Percentiles rank a stretch among this genome's conserved stretches.
Evolutionary conservation across 2,797 vertebrate species (phyloP).

Genomic region (Parauchenoglanis punctatus): DNA sequence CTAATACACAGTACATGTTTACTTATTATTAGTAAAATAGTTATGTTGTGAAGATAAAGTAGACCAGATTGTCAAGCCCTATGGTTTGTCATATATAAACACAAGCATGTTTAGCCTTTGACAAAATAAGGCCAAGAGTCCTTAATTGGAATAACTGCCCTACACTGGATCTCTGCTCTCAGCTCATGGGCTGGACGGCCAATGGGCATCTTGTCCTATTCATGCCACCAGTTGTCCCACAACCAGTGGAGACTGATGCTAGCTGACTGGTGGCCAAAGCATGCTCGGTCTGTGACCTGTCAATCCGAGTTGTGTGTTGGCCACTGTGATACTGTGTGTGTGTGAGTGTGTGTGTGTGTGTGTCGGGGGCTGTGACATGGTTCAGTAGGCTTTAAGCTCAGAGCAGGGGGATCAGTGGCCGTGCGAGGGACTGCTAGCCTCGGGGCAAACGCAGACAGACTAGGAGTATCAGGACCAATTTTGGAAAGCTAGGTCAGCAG

Average conservation of each 20-base stretch:
- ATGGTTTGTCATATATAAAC: not conserved
- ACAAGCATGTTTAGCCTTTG: constrained; percentile 9
- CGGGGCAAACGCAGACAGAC: constrained; percentile 86
- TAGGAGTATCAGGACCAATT: constrained; percentile 93
- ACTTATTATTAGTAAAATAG: not conserved
- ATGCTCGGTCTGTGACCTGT: constrained; percentile 81
- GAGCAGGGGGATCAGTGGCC: constrained; percentile 68
- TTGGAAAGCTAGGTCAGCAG: constrained; percentile 82
- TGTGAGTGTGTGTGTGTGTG: constrained; percentile 58
- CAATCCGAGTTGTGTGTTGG: constrained; percentile 82
- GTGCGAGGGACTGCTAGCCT: constrained; percentile 78
- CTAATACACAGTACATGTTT: not conserved
- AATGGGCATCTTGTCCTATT: constrained; percentile 58
- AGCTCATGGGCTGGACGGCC: constrained; percentile 15
- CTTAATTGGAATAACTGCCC: constrained; percentile 64
- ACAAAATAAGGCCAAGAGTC: constrained; percentile 59
- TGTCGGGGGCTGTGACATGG: constrained; percentile 82
- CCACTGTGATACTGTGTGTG: constrained; percentile 57
- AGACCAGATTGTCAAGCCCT: not conserved
- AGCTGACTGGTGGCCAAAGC: constrained; percentile 76
- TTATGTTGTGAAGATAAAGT: not conserved
- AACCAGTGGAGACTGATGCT: constrained; percentile 76
- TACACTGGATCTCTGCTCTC: constrained; percentile 4
- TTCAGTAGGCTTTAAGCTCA: constrained; percentile 87
- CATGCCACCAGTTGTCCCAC: constrained; percentile 64